These are phyloP conservation scores for Aurelia sp. DNA, from an alignment of 30 jellyfish, hydroid and myxozoan species.

Conservation along the genomic window DNA sequence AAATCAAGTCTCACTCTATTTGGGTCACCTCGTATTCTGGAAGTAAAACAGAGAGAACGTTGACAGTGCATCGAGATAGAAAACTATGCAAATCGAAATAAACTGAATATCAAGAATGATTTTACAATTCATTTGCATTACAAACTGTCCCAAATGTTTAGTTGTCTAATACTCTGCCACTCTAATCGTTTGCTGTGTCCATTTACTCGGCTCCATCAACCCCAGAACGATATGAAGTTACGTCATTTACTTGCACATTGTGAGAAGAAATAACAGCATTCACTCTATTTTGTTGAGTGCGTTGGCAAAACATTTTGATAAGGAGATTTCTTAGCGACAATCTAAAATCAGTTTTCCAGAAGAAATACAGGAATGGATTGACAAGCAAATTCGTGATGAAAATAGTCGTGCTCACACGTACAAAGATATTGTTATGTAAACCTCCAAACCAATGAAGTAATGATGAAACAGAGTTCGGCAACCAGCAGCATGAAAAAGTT, in stretches of 20 bases:
- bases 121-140: too few relatives aligned
- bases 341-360: constrained; percentile 48
- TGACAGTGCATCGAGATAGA: too few relatives aligned
- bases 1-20: too few relatives aligned
- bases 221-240: background rate
- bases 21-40: too few relatives aligned
- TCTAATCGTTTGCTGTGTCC: too few relatives aligned
- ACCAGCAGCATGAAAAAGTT: constrained; percentile 43
- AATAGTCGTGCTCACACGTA: constrained; percentile 25
- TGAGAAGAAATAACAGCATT: background rate
- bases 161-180: too few relatives aligned
- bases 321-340: constrained; percentile 11
- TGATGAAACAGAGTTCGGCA: constrained; percentile 36
- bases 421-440: background rate
- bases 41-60: too few relatives aligned
- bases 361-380: constrained; percentile 38
- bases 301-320: background rate
- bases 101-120: too few relatives aligned
- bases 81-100: too few relatives aligned
- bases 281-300: background rate
- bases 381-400: constrained; percentile 3
- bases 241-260: background rate
- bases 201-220: too few relatives aligned
- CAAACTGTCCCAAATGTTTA: too few relatives aligned
- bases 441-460: background rate